Evolutionary conservation across 1,140 invertebrate species (phyloP), one percentile per base, ranked within the genome.

Genomic region (Drosophila leontia): DNA sequence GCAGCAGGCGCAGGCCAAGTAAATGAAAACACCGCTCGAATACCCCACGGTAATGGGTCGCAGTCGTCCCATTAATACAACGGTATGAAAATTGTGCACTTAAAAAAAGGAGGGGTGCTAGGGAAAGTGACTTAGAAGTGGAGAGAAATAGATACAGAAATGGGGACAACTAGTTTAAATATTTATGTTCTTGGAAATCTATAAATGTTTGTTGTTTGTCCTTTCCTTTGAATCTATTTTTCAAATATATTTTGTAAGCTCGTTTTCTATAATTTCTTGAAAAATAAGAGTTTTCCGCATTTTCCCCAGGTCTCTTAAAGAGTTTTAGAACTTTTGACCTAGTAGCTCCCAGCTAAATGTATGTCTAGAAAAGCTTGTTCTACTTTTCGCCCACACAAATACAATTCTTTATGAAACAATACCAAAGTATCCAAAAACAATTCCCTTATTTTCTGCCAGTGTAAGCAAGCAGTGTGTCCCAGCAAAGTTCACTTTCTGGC

Each of bases 11-110:
- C 35, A 35, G 26, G 26, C 39, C 50, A 64, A 84, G 78, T 83
- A 75, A 88, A 84, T 81, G 74, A 81, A 80, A 83, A 75, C 65
- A 87, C 69, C 42, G 67, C 78, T 64, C 42, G 64, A 64, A 78
- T 87, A 78, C 80, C 80, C 84, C 84, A 87, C 84, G 77, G 84
- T 88, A 87, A 87, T 87, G 84, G 80, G 84, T 80, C 74, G 80
- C 65, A 39, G 53, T 71, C 17, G 44, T 13, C 42, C 65, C 47
- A 77, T 87, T 80, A 76, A 77, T 75, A 78, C 61, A 74, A 68
- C 42, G 37, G 7, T 37, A 60, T 26, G 58, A 48, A 62, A 39
- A 44, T 9, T 56, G 8, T 42, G 29, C 47, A 39, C 60, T 47
- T 3, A 0, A 3, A 62, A 70, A 26, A 7, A 51, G 11, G 9